Evolutionary conservation across 1,140 invertebrate genomes (phyloP).

Genomic region (Coptotermes formosanus): DNA sequence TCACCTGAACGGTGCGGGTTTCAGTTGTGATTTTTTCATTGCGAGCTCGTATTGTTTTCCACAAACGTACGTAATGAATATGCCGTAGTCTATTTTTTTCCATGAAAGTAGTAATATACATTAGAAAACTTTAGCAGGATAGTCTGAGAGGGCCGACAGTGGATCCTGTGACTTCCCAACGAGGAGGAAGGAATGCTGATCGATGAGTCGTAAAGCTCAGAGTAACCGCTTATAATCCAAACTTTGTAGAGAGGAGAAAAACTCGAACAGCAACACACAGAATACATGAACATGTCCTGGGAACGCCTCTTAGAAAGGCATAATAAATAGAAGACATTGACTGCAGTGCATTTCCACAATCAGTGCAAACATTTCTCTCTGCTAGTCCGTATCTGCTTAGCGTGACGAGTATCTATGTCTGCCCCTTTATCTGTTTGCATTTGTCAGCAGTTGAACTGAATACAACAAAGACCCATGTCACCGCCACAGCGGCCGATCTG

Average conservation of each 20-base stretch:
- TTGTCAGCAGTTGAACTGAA: background rate
- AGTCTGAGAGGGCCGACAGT: too few relatives aligned
- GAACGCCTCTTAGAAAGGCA: background rate
- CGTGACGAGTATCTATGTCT: slow-evolving; percentile 4
- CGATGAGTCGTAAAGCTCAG: too few relatives aligned
- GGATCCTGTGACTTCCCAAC: too few relatives aligned
- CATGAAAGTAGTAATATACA: too few relatives aligned
- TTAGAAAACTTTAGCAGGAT: too few relatives aligned
- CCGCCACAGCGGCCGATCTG: too few relatives aligned
- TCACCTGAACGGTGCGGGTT: too few relatives aligned
- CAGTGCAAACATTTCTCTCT: background rate
- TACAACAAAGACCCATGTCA: background rate
- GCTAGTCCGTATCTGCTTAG: background rate
- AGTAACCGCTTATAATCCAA: background rate
- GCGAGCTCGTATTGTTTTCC: too few relatives aligned
- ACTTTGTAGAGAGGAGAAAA: background rate
- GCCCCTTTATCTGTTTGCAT: slow-evolving; percentile 14
- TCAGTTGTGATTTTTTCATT: too few relatives aligned
- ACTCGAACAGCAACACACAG: background rate
- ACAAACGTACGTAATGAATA: too few relatives aligned
- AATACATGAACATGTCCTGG: background rate
- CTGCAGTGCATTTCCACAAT: background rate
- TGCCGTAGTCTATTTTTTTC: too few relatives aligned
- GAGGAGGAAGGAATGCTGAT: too few relatives aligned
- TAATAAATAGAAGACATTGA: background rate